Base-by-base conservation (phyloP, 2,113 vertebrate species). In the Felis catus region DNA sequence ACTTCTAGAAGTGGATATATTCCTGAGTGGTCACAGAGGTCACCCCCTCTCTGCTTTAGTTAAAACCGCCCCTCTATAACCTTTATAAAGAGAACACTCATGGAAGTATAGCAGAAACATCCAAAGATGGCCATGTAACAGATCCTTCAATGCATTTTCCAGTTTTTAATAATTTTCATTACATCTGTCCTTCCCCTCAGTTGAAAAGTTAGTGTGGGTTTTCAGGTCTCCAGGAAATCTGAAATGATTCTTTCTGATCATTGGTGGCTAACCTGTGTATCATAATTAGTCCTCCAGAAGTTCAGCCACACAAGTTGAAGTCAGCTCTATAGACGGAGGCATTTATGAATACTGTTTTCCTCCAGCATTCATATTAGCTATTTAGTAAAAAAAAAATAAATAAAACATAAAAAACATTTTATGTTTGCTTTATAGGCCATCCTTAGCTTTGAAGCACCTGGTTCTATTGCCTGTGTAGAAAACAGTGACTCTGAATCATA, bases 261-360 rank as follows among this genome's bases (percentile, higher is more conserved):
- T 4, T 5, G 9, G 27, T 25, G 5, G 23, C 15, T 4, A 27
- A 27, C 16, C n/a, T 68, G 31, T 61, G 3, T 6, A 1, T 12
- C 45, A 7, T 9, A 88, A 84, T 8, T 4, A 13, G 23, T 39
- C 27, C 45, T 58, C 19, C 29, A 39, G 29, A 25, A 79, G 71
- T 45, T 23, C 70, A 6, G n/a, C 48, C 25, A 25, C 12, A 1
- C 12, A 66, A 51, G 36, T 3, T 48, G 74, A 41, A 53, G 36
- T 4, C 41, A 78, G 1, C 8, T 3, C 12, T 14, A 7, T 11
- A 3, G 36, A 10, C 0, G n/a, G 25, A 71, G 27, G 13, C 68
- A 33, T 55, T 55, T 11, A 21, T 29, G 39, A 82, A 25, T 61
- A 21, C 41, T 80, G 16, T 39, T 66, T 71, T 13, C 27, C 27